Percentiles rank a stretch among this genome's conserved stretches.
phyloP scores from a whole-genome alignment of 1,140 invertebrate genomes.

The Ostrea edulis region DNA sequence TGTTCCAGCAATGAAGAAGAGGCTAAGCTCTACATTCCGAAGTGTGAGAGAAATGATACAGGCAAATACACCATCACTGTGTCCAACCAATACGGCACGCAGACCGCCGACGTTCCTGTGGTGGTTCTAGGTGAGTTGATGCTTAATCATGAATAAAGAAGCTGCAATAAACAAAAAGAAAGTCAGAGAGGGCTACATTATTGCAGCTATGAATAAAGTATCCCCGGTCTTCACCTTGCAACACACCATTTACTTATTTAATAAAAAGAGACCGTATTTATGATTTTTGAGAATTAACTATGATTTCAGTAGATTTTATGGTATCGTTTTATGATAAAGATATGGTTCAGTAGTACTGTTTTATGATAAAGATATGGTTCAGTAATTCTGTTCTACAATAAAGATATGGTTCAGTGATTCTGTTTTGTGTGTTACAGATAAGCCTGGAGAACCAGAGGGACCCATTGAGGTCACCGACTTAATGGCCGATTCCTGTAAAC shows the following conservation, averaged over 20 bases:
- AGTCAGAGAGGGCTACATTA: too few species aligned
- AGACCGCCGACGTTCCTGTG: slow-evolving; percentile 95
- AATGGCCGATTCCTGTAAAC: slow-evolving; percentile 91
- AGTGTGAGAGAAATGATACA: slow-evolving; percentile 92
- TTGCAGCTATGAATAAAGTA: too few species aligned
- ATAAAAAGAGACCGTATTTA: too few species aligned
- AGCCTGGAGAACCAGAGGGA: slow-evolving; percentile 92
- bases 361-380: slow-evolving; percentile 65
- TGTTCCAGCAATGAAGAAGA: slow-evolving; percentile 84
- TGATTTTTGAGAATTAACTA: too few species aligned
- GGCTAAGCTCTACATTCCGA: slow-evolving; percentile 92
- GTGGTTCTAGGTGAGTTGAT: slow-evolving; percentile 88
- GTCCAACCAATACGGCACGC: slow-evolving; percentile 92
- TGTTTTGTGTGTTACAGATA: slow-evolving; percentile 87
- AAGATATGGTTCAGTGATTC: background rate
- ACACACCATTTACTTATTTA: too few species aligned
- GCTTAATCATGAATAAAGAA: too few species aligned
- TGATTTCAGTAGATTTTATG: background rate
- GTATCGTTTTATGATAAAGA: background rate
- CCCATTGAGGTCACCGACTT: slow-evolving; percentile 92
- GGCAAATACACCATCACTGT: slow-evolving; percentile 95
- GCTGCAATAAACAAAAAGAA: too few species aligned
- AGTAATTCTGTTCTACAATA: background rate
- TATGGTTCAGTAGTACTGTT: background rate
- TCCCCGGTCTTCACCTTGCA: too few species aligned